These are phyloP conservation scores for Hydrolagus colliei DNA, from an alignment of 2,797 vertebrate species.

Conservation along the genomic window DNA sequence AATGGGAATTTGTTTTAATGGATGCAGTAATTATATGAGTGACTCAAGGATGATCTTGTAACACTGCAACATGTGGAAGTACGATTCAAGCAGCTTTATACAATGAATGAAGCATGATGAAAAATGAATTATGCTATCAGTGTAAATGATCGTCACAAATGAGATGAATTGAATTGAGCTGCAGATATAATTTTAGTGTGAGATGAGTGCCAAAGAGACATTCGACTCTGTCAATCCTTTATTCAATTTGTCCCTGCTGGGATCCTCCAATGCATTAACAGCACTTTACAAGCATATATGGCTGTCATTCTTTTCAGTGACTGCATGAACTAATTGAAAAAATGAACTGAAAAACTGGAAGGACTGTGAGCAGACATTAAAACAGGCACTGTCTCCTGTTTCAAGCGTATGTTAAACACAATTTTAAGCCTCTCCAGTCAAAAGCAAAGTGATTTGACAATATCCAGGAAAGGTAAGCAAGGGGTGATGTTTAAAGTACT, in stretches of 20 bases:
- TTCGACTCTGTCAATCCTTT: background rate
- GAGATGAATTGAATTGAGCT: background rate
- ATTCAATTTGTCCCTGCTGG: background rate
- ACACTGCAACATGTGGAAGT: too few species aligned
- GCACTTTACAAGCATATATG: slow-evolving; percentile 12
- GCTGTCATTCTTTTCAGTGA: background rate
- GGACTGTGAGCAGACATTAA: too few species aligned
- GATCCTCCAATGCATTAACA: slow-evolving; percentile 1
- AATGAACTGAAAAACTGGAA: background rate
- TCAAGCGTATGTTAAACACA: background rate
- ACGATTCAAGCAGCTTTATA: background rate
- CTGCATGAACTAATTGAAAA: slow-evolving; percentile 1
- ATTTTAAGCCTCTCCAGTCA: background rate
- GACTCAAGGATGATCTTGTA: too few species aligned
- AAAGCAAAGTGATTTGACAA: background rate
- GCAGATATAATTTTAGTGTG: background rate
- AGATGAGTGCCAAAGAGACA: slow-evolving; percentile 2
- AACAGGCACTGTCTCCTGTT: background rate
- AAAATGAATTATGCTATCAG: background rate
- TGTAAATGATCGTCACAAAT: background rate
- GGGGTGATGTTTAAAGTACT: background rate
- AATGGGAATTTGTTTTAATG: too few species aligned
- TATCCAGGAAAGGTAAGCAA: background rate
- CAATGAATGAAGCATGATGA: background rate
- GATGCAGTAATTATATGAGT: too few species aligned